Evolutionary conservation across 2,113 vertebrate genomes (phyloP).

Genomic region (Eonycteris spelaea): DNA sequence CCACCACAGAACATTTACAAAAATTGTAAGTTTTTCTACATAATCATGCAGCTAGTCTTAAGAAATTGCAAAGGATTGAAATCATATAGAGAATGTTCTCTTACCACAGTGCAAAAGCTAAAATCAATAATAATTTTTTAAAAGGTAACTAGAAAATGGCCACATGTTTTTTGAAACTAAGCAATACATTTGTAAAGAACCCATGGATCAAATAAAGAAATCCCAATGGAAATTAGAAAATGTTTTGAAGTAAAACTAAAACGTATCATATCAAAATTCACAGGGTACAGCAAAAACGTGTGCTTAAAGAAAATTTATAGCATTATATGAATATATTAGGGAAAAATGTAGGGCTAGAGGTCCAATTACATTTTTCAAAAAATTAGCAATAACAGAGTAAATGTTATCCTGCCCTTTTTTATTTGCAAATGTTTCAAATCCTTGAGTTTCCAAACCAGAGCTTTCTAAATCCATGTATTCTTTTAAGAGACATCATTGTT

Average conservation of each 20-base stretch:
- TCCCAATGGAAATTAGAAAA: slow-evolving; percentile 29
- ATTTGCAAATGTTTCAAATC: slow-evolving; percentile 12
- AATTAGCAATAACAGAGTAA: neutral
- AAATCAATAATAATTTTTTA: neutral
- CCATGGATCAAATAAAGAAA: neutral
- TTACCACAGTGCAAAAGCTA: neutral
- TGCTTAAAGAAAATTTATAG: neutral
- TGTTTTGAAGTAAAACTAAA: neutral
- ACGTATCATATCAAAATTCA: neutral
- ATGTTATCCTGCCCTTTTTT: neutral
- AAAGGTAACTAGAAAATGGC: neutral
- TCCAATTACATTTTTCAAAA: neutral
- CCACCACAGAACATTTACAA: neutral
- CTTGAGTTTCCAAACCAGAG: neutral
- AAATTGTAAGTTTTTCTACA: neutral
- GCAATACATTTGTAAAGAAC: slow-evolving; percentile 2
- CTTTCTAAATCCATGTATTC: neutral
- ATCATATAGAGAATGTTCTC: neutral
- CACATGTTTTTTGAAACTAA: slow-evolving; percentile 28
- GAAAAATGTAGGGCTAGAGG: neutral
- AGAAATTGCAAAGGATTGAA: neutral
- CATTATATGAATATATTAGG: neutral
- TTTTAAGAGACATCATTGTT: neutral
- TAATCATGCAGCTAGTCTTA: neutral
- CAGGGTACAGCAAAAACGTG: neutral